A percentile compares a stretch with the other conserved stretches of the same genome.
Conservation (phyloP, 2,797 vertebrate genomes). For the Danio jaintianensis region DNA sequence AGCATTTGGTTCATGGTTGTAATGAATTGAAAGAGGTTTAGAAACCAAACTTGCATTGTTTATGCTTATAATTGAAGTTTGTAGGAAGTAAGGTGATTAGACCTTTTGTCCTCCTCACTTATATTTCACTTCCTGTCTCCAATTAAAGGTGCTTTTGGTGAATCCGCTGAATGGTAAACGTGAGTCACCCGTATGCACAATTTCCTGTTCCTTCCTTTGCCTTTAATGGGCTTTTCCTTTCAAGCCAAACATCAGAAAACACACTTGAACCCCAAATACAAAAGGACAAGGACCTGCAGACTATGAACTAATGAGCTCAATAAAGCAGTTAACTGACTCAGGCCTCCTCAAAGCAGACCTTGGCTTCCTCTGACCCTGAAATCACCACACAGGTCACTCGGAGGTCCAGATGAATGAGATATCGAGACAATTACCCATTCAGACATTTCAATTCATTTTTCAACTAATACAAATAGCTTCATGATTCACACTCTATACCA, state of each 20-base stretch:
- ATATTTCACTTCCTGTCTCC: conserved; percentile 42
- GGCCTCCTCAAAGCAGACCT: conserved; percentile 9
- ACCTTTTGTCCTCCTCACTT: conserved; percentile 33
- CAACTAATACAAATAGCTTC: background rate
- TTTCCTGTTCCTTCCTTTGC: conserved; percentile 28
- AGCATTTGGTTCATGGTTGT: background rate
- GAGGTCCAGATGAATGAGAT: conserved; percentile 11
- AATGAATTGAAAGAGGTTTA: conserved; percentile 2
- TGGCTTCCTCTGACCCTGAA: conserved; percentile 41
- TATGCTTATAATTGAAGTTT: conserved; percentile 4
- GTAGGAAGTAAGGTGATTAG: conserved; percentile 34
- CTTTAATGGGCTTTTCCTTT: conserved; percentile 47
- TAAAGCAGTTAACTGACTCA: conserved; percentile 47
- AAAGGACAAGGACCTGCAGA: conserved; percentile 30
- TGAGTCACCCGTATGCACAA: background rate
- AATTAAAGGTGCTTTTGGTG: conserved; percentile 44
- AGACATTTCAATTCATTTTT: background rate
- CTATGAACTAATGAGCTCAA: conserved; percentile 52
- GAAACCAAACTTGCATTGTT: conserved; percentile 13
- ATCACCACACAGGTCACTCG: conserved; percentile 22
- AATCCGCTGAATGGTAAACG: conserved; percentile 47
- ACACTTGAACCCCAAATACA: conserved; percentile 53
- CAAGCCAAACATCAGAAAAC: conserved; percentile 46
- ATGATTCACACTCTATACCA: background rate
- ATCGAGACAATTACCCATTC: background rate